These are phyloP conservation scores for Austrolebias charrua DNA, from an alignment of 2,797 vertebrate genomes.

Conservation along the genomic window DNA sequence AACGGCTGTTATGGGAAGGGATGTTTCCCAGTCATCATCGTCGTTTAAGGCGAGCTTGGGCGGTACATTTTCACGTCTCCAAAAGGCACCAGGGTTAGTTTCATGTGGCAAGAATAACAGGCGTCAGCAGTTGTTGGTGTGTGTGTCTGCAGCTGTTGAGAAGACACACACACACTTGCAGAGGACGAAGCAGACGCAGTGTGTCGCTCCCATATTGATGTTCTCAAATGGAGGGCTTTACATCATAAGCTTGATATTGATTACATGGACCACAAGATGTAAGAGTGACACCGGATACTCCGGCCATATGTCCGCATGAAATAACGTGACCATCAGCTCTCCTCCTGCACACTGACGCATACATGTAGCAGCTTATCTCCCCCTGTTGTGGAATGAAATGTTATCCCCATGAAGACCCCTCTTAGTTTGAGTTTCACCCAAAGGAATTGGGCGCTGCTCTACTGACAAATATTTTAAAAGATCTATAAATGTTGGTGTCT, in stretches of 20 bases:
- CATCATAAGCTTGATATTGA: slow-evolving; percentile 64
- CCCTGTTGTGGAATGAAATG: background rate
- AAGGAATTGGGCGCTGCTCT: too few species aligned
- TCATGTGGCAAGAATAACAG: slow-evolving; percentile 47
- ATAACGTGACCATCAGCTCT: slow-evolving; percentile 10
- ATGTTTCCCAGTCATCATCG: slow-evolving; percentile 37
- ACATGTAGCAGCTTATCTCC: background rate
- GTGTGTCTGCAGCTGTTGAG: slow-evolving; percentile 37
- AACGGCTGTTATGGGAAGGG: slow-evolving; percentile 27
- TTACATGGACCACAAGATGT: slow-evolving; percentile 51
- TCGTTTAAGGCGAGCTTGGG: slow-evolving; percentile 16
- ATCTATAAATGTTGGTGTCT: too few species aligned
- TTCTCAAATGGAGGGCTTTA: slow-evolving; percentile 7
- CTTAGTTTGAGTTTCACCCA: too few species aligned
- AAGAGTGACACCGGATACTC: slow-evolving; percentile 51
- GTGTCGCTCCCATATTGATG: slow-evolving; percentile 38
- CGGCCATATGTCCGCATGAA: slow-evolving; percentile 55
- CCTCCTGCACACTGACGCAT: background rate
- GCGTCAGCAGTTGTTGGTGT: slow-evolving; percentile 57
- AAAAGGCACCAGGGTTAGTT: slow-evolving; percentile 23
- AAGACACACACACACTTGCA: slow-evolving; percentile 19
- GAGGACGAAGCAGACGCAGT: slow-evolving; percentile 25
- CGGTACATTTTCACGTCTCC: slow-evolving; percentile 1
- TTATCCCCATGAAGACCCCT: background rate
- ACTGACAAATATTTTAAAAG: too few species aligned